Conservation (phyloP, 2,797 vertebrate genomes). For the Salmo trutta region DNA sequence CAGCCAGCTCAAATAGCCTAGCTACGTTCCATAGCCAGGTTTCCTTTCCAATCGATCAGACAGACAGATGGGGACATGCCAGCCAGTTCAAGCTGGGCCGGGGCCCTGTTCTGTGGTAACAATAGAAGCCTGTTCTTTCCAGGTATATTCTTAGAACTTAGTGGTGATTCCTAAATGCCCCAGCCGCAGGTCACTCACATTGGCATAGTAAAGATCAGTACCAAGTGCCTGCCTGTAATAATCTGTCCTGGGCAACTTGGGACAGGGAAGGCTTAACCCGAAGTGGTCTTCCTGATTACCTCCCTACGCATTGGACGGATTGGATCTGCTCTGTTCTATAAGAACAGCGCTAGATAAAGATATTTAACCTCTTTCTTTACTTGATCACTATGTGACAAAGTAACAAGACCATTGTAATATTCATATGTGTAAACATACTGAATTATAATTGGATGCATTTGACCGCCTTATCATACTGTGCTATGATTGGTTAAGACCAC, state of each 20-base stretch:
- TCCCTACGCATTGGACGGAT: slow-evolving; percentile 35
- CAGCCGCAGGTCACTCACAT: slow-evolving; percentile 38
- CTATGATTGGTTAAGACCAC: too few relatives aligned
- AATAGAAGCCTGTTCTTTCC: slow-evolving; percentile 25
- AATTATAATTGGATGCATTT: too few relatives aligned
- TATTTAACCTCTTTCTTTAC: background rate
- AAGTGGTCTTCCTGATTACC: slow-evolving; percentile 70
- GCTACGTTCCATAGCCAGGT: background rate
- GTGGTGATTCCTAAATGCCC: slow-evolving; percentile 51
- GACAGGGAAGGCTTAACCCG: slow-evolving; percentile 74
- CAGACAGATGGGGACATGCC: too few relatives aligned
- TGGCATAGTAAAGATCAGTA: slow-evolving; percentile 61
- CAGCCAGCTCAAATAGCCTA: slow-evolving; percentile 11
- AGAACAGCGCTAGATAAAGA: slow-evolving; percentile 38
- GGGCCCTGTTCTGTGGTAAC: slow-evolving; percentile 4
- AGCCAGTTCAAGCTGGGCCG: too few relatives aligned
- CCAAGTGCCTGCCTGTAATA: slow-evolving; percentile 67
- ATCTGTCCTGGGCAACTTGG: slow-evolving; percentile 70
- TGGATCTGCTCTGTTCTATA: slow-evolving; percentile 43
- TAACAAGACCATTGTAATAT: background rate
- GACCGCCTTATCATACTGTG: too few relatives aligned
- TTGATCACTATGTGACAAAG: background rate
- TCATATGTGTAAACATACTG: too few relatives aligned
- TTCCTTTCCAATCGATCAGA: slow-evolving; percentile 6
- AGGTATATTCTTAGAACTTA: slow-evolving; percentile 26